phyloP scores from a whole-genome alignment of 2,113 vertebrate species.

The Tyto alba region DNA sequence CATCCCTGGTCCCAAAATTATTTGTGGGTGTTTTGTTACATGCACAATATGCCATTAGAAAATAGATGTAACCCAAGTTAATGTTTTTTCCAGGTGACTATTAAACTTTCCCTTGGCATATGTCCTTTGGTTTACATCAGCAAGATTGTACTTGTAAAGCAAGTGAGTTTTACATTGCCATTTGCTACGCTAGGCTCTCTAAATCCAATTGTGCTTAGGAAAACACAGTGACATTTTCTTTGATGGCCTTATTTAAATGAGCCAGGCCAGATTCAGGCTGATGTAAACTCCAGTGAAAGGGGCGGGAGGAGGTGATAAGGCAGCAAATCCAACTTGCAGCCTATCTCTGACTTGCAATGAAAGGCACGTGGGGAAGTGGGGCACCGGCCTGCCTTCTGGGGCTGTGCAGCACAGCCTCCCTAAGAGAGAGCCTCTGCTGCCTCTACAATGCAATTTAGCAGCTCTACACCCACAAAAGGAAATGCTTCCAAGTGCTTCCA shows the following conservation, averaged over 20 bases:
- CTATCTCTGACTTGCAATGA: background rate
- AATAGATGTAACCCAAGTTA: background rate
- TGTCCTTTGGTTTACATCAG: conserved; percentile 3
- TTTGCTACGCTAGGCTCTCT: background rate
- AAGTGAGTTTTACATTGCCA: background rate
- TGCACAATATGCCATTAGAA: conserved; percentile 19
- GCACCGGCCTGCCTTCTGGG: background rate
- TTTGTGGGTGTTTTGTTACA: conserved; percentile 6
- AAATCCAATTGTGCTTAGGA: background rate
- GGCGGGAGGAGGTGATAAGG: background rate
- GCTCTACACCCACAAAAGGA: background rate
- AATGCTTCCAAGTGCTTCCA: background rate
- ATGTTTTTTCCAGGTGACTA: conserved; percentile 19
- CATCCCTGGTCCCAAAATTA: conserved; percentile 31
- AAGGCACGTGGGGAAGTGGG: background rate
- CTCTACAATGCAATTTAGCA: background rate
- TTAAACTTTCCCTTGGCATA: background rate
- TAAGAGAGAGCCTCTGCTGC: background rate
- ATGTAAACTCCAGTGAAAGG: background rate
- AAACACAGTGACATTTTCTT: background rate
- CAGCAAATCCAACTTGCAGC: background rate
- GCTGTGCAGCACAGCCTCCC: background rate
- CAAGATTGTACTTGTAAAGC: background rate
- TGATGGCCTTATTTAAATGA: conserved; percentile 4
- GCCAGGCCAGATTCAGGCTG: background rate